phyloP scores from a whole-genome alignment of 2,888 invertebrate species.

The Cephus sareptanus region DNA sequence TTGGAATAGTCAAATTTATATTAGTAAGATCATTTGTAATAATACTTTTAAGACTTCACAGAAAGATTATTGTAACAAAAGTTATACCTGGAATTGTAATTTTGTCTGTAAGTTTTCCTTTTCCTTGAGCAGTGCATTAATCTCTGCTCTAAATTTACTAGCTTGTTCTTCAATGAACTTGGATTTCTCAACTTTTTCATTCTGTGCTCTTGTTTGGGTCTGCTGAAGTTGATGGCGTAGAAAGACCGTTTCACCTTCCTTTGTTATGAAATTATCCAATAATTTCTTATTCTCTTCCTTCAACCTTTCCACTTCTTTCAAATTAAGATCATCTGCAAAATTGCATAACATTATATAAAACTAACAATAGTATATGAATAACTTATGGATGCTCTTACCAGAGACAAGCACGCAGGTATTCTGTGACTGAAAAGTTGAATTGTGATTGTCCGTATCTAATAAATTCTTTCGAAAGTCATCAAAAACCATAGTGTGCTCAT shows the following conservation, averaged over 20 bases:
- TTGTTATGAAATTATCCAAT: slow-evolving; percentile 49
- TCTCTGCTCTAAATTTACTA: slow-evolving; percentile 42
- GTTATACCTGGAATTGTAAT: slow-evolving; percentile 49
- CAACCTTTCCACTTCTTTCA: slow-evolving; percentile 42
- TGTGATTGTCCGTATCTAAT: slow-evolving; percentile 28
- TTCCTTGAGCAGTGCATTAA: slow-evolving; percentile 47
- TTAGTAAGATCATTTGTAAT: background rate
- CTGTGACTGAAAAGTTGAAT: slow-evolving; percentile 43
- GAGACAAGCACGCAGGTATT: background rate
- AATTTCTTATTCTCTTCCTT: slow-evolving; percentile 51
- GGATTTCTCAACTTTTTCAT: slow-evolving; percentile 46
- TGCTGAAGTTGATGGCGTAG: slow-evolving; percentile 51
- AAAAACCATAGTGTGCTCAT: slow-evolving; percentile 30
- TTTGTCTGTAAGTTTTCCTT: slow-evolving; percentile 54
- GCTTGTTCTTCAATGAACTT: slow-evolving; percentile 50
- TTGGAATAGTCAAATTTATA: background rate
- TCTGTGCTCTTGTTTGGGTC: slow-evolving; percentile 44
- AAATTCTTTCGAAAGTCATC: slow-evolving; percentile 41
- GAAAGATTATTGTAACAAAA: background rate
- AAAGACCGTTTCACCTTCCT: slow-evolving; percentile 55
- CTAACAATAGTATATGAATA: background rate
- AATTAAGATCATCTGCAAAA: slow-evolving; percentile 26
- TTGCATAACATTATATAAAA: background rate
- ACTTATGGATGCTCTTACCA: background rate
- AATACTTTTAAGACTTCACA: background rate